These are phyloP conservation scores for Odontocerum albicorne DNA, from an alignment of 2,888 invertebrate species.

Conservation along the genomic window DNA sequence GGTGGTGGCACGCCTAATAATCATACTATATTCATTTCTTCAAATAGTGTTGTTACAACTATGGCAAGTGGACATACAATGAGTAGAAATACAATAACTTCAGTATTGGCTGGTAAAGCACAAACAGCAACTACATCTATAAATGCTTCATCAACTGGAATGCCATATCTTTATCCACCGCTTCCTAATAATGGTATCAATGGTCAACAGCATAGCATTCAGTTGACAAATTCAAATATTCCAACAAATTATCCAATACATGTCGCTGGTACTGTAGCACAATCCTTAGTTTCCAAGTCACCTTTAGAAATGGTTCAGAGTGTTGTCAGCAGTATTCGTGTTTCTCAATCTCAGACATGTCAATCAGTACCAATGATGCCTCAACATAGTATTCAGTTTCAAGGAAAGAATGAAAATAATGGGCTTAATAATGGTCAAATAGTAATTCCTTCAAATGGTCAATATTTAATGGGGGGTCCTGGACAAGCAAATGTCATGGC, in stretches of 20 bases:
- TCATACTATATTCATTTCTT: slow-evolving; percentile 40
- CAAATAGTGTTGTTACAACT: slow-evolving; percentile 52
- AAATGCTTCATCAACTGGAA: slow-evolving; percentile 54
- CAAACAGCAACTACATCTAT: slow-evolving; percentile 77
- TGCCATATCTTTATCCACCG: slow-evolving; percentile 31
- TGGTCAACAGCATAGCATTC: slow-evolving; percentile 15
- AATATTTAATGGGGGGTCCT: slow-evolving; percentile 67
- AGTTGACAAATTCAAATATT: slow-evolving; percentile 43
- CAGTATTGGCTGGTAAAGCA: slow-evolving; percentile 73
- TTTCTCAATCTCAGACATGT: slow-evolving; percentile 46
- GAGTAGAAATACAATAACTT: slow-evolving; percentile 80
- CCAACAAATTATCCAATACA: slow-evolving; percentile 52
- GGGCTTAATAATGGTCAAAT: slow-evolving; percentile 67
- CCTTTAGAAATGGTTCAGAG: slow-evolving; percentile 79
- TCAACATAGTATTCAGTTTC: slow-evolving; percentile 39
- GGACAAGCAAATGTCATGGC: slow-evolving; percentile 62
- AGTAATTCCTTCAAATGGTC: slow-evolving; percentile 74
- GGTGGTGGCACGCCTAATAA: slow-evolving; percentile 8
- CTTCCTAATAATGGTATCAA: slow-evolving; percentile 12
- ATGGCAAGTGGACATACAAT: slow-evolving; percentile 74
- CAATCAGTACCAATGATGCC: slow-evolving; percentile 41
- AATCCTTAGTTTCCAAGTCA: slow-evolving; percentile 59
- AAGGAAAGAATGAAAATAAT: slow-evolving; percentile 40
- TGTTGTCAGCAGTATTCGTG: slow-evolving; percentile 70
- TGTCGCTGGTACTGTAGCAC: slow-evolving; percentile 55